Percentiles rank a stretch among this genome's conserved stretches.
phyloP scores from a whole-genome alignment of 2,797 vertebrate species.

The Neosilurus mollespiculum region DNA sequence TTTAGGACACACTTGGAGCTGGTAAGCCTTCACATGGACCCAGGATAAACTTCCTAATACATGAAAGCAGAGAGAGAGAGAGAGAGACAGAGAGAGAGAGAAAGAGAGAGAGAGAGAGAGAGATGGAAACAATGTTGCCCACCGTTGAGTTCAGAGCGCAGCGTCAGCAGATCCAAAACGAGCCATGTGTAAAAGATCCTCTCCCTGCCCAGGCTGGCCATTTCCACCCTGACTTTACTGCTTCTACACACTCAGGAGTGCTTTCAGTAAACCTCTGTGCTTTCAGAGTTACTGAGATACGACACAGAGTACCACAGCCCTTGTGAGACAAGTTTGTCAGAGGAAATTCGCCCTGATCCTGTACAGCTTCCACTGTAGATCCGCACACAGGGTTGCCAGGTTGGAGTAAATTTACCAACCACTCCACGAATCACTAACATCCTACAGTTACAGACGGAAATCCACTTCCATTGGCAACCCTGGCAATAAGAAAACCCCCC shows the following conservation, averaged over 20 bases:
- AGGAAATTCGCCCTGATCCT: neutral
- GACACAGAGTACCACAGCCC: neutral
- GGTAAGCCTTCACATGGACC: neutral
- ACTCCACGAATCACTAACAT: neutral
- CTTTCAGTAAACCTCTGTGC: neutral
- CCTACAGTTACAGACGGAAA: neutral
- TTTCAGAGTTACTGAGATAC: neutral
- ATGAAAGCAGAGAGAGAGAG: no score
- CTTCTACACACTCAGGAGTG: neutral
- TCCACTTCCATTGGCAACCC: neutral
- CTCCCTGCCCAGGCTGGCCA: neutral
- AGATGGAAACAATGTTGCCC: conserved; percentile 12
- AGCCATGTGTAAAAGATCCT: conserved; percentile 32
- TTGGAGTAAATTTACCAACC: neutral
- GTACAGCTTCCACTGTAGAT: neutral
- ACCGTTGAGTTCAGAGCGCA: conserved; percentile 30
- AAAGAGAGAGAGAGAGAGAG: neutral
- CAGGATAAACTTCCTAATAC: neutral
- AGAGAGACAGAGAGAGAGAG: fast-evolving
- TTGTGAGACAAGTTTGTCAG: no score
- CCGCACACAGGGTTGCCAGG: conserved; percentile 22
- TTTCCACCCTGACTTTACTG: neutral
- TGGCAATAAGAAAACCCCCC: neutral
- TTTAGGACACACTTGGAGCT: no score
- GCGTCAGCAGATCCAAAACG: conserved; percentile 39